These are phyloP conservation scores for Opisthograptis luteolata DNA, from an alignment of 2,888 invertebrate species.

Conservation along the genomic window DNA sequence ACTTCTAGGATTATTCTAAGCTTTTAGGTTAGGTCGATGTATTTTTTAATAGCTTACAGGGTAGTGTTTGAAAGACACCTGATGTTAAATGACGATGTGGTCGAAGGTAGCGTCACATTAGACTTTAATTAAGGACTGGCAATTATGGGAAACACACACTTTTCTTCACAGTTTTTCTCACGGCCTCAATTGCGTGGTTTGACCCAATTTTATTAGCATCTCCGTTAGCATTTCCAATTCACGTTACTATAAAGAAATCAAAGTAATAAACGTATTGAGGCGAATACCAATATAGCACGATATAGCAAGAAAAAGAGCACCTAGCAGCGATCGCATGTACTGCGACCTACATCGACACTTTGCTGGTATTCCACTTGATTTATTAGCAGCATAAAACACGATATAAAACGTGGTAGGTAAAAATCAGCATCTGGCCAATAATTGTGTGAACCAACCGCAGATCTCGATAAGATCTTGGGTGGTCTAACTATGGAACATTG, in stretches of 20 bases:
- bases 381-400: constrained; percentile 61
- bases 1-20: no score
- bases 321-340: constrained; percentile 10
- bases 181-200: no score
- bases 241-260: constrained; percentile 34
- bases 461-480: constrained; percentile 59
- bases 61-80: no score
- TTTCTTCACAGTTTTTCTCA: no score
- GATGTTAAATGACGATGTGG: no score
- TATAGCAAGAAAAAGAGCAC: constrained; percentile 50
- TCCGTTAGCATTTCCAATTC: no score
- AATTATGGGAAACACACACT: no score
- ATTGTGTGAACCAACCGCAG: constrained; percentile 51
- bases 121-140: no score
- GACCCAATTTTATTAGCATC: no score
- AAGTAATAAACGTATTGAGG: constrained; percentile 50
- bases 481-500: constrained; percentile 60
- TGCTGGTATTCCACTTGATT: constrained; percentile 67
- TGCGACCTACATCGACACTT: constrained; percentile 66
- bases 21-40: no score
- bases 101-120: no score
- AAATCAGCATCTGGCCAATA: constrained; percentile 68
- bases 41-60: no score
- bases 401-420: constrained; percentile 32
- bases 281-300: constrained; percentile 44